Evolutionary conservation across 2,113 vertebrate species (phyloP), one percentile per base, ranked within the genome.

Genomic region (Scomber japonicus): DNA sequence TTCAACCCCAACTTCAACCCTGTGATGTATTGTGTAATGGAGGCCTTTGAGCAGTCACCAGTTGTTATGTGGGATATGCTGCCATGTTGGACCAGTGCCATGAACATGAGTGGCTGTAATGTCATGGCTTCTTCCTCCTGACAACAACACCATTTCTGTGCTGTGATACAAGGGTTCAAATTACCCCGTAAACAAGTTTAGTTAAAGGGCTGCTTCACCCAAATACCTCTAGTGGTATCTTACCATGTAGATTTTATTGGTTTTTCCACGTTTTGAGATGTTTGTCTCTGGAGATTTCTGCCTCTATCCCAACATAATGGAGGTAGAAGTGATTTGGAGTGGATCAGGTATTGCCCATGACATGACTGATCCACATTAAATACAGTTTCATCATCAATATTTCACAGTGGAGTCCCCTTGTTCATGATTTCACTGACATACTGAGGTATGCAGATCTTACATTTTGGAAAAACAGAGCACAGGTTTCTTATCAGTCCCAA

Each of bases 181-280:
- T 82, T 49, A 71, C 72, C 67, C 11, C 31, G 79, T 77, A 82
- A 82, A 80, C 79, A 82, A 76, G 72, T 54, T 54, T 1, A 16
- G 30, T 54, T 66, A 14, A 63, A 63, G 14, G 4, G 27, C n/a
- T 49, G n/a, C 19, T 59, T 49, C 27, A 24, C 4, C 3, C 8
- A 72, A 49, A 50, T 19, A 16, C 48, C n/a, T 7, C 30, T 5
- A 0, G 10, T 21, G 17, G n/a, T 53, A 3, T 50, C 2, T 11
- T 3, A 12, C 11, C 21, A 2, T 3, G 27, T 44, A 50, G n/a
- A 66, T 55, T 16, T 15, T 17, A 50, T 27, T 57, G 73, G 3
- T 19, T 14, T 19, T 31, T 16, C 11, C 50, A 30, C 16, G 1
- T 49, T 27, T 66, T 12, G 17, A 40, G 35, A 40, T 40, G 35